phyloP scores from a whole-genome alignment of 2,113 vertebrate genomes.

The Colaptes auratus region DNA sequence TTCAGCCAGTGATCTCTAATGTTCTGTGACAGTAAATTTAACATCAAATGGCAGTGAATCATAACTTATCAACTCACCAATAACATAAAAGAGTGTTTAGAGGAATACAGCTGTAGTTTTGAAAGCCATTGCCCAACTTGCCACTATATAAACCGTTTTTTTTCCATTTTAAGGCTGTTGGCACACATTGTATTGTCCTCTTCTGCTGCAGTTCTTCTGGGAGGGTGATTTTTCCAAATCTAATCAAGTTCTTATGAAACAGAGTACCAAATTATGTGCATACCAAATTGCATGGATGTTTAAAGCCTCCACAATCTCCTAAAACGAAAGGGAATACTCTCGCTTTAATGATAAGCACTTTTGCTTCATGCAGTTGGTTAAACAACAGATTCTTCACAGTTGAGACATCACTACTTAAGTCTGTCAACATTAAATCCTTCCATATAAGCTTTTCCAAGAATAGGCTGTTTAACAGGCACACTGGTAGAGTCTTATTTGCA shows the following conservation, averaged over 20 bases:
- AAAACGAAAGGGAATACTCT: constrained; percentile 22
- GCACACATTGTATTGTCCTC: background rate
- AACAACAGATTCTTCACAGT: constrained; percentile 70
- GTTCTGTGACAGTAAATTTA: constrained; percentile 25
- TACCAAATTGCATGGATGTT: background rate
- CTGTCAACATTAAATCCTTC: constrained; percentile 67
- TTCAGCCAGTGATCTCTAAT: background rate
- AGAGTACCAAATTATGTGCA: background rate
- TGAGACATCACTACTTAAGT: constrained; percentile 61
- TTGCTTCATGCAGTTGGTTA: constrained; percentile 55
- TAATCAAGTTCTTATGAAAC: constrained; percentile 7
- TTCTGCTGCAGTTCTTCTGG: background rate
- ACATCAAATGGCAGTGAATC: background rate
- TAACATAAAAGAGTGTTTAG: background rate
- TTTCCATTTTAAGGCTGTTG: constrained; percentile 43
- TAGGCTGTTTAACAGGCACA: constrained; percentile 46
- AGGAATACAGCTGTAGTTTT: constrained; percentile 9
- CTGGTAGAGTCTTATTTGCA: constrained; percentile 55
- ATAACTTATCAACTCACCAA: constrained; percentile 4
- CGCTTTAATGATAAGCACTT: constrained; percentile 27
- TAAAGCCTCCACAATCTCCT: constrained; percentile 21
- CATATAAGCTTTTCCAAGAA: constrained; percentile 66
- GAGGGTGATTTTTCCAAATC: constrained; percentile 4
- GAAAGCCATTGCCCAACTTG: constrained; percentile 4
- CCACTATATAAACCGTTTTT: background rate